Evolutionary conservation across 2,888 invertebrate species (phyloP), one percentile per base, ranked within the genome.

Genomic region (Zele albiditarsus): DNA sequence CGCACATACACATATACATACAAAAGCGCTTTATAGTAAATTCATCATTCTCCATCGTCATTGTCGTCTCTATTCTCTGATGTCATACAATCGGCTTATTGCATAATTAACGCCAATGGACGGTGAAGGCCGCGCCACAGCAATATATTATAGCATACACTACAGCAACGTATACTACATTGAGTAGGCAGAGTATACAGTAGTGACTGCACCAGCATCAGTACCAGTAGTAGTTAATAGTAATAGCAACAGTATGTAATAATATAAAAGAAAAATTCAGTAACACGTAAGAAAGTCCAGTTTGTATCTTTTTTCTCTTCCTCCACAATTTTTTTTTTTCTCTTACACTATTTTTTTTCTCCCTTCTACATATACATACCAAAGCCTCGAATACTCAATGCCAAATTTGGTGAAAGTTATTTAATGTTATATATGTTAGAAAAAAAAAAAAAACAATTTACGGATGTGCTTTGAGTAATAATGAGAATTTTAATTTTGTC

Each of bases 21-120:
- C 31, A 71, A 46, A 25, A 71, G 8, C 38, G 1, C 38, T 38
- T 10, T 38, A 12, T 10, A 12, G 1, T 38, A 10, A 38, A 38
- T 38, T 38, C 12, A 38, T 38, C 38, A 10, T 38, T 38, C 38
- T 38, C 38, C 38, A 38, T 38, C 76, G 70, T 69, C 27, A 49
- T 46, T 46, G n/a, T 46, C 46, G n/a, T 46, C n/a, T 46, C 46
- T n/a, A 53, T 20, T 80, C 80, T 84, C 81, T 85, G 83, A 85
- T 85, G 85, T 85, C 83, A 85, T 81, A 80, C 80, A 74, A 81
- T 78, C 80, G 69, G 77, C 69, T 77, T 76, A 81, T 87, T 87
- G 83, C 86, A 86, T 86, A 87, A 86, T 85, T 83, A 83, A 82
- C 80, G 81, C 84, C 83, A 85, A 86, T 83, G 83, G 83, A 84